phyloP scores from a whole-genome alignment of 1,140 invertebrate genomes.

The Agraylea sexmaculata region DNA sequence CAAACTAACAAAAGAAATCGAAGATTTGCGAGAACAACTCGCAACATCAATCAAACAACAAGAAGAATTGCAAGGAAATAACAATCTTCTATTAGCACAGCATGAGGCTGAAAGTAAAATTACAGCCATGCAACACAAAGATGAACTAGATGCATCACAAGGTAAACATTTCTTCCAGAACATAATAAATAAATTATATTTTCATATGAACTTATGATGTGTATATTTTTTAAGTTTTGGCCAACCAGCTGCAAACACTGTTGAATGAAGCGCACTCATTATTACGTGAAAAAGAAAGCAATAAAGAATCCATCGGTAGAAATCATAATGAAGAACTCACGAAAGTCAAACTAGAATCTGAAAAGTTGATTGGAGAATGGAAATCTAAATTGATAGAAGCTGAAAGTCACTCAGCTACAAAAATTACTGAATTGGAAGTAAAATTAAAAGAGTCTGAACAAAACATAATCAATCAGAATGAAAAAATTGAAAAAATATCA shows the following conservation, averaged over 20 bases:
- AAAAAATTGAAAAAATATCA: slow-evolving; percentile 35
- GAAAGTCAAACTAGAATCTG: slow-evolving; percentile 32
- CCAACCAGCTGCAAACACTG: slow-evolving; percentile 37
- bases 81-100: slow-evolving; percentile 29
- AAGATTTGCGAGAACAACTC: slow-evolving; percentile 35
- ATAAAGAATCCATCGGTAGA: slow-evolving; percentile 38
- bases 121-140: slow-evolving; percentile 30
- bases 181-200: slow-evolving; percentile 1
- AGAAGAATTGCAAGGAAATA: slow-evolving; percentile 37
- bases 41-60: slow-evolving; percentile 33
- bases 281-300: slow-evolving; percentile 36
- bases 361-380: slow-evolving; percentile 34
- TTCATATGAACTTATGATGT: slow-evolving; percentile 5
- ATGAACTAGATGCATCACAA: slow-evolving; percentile 31
- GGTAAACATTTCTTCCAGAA: slow-evolving; percentile 7
- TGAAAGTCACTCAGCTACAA: slow-evolving; percentile 36
- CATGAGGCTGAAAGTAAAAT: slow-evolving; percentile 29
- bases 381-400: slow-evolving; percentile 35
- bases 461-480: slow-evolving; percentile 35
- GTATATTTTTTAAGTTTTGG: slow-evolving; percentile 29
- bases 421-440: slow-evolving; percentile 31
- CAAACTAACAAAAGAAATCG: slow-evolving; percentile 28
- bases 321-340: slow-evolving; percentile 36
- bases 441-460: slow-evolving; percentile 36
- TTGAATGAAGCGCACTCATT: slow-evolving; percentile 38